phyloP scores from a whole-genome alignment of 2,113 vertebrate species.

The Geococcyx californianus region DNA sequence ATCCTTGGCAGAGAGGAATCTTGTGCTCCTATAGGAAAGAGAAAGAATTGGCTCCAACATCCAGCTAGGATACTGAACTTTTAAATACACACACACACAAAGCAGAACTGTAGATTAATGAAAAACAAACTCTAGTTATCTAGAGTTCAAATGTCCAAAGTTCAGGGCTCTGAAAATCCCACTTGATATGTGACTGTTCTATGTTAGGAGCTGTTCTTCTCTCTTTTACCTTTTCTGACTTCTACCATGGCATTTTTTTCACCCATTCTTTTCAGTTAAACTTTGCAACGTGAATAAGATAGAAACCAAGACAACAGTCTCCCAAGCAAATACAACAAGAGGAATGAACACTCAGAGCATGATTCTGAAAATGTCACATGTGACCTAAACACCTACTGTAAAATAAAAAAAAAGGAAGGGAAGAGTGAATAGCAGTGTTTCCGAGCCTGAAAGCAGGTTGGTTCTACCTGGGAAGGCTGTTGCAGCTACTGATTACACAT shows the following conservation, averaged over 20 bases:
- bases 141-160: background rate
- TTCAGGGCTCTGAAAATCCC: background rate
- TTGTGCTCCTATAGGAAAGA: background rate
- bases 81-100: background rate
- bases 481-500: slow-evolving; percentile 6
- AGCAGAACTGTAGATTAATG: background rate
- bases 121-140: background rate
- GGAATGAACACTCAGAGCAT: background rate
- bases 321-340: background rate
- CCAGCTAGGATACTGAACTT: background rate
- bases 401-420: background rate
- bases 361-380: background rate
- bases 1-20: background rate
- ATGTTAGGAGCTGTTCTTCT: background rate
- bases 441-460: background rate
- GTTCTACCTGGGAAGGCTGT: background rate
- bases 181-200: background rate
- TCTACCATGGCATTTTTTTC: background rate
- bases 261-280: background rate
- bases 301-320: background rate
- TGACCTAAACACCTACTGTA: background rate
- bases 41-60: background rate
- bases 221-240: background rate
- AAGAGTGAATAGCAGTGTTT: background rate
- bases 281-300: background rate